Evolutionary conservation across 2,797 vertebrate species (phyloP).

Genomic region (Dallia pectoralis): DNA sequence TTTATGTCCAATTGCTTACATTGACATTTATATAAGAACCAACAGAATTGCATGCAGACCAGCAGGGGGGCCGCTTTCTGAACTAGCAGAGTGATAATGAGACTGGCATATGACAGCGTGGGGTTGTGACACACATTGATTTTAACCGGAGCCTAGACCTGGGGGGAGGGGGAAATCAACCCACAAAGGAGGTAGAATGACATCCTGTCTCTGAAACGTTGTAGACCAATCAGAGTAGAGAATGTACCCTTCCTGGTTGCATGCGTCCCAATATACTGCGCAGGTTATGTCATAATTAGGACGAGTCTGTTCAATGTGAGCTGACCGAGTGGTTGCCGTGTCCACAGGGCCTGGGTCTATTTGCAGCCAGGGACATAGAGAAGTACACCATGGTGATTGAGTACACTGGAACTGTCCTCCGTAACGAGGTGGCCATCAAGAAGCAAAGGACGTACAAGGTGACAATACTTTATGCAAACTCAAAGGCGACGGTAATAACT

Average conservation of each 20-base stretch:
- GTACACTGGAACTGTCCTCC: constrained; percentile 94
- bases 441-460: constrained; percentile 95
- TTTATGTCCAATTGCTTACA: too few relatives aligned
- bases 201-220: too few relatives aligned
- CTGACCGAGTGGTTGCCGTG: neutral
- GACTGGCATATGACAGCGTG: neutral
- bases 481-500: neutral
- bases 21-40: too few relatives aligned
- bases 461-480: neutral
- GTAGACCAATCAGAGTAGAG: neutral
- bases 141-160: too few relatives aligned
- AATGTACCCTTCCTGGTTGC: neutral
- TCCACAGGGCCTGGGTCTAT: constrained; percentile 91
- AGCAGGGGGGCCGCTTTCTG: neutral
- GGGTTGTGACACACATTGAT: too few relatives aligned
- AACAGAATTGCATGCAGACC: too few relatives aligned
- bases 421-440: constrained; percentile 93
- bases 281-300: neutral
- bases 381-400: constrained; percentile 99
- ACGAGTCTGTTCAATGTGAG: too few relatives aligned
- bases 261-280: neutral
- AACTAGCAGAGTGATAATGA: neutral
- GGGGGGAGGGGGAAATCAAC: too few relatives aligned
- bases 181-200: too few relatives aligned
- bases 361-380: constrained; percentile 95